Conservation (phyloP, 2,888 invertebrate genomes). For the Lasioglossum leucozonium region DNA sequence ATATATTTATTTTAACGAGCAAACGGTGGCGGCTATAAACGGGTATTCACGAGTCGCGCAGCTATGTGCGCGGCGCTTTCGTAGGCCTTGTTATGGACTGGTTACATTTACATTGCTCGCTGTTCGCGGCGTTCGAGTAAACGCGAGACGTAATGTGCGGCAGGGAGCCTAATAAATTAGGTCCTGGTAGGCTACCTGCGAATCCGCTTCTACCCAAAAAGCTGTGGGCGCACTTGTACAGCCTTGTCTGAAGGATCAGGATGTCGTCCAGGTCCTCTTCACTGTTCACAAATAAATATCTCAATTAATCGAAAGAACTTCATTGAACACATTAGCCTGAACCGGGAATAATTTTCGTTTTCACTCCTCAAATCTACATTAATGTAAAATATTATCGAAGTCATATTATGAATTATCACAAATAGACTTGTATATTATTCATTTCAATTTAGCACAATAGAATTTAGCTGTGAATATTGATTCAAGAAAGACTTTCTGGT, state of each 20-base stretch:
- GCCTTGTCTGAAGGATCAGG: conserved; percentile 87
- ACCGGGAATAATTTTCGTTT: too few relatives aligned
- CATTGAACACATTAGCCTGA: too few relatives aligned
- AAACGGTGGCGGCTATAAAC: conserved; percentile 29
- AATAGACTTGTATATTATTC: too few relatives aligned
- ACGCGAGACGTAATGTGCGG: conserved; percentile 83
- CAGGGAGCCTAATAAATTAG: conserved; percentile 81
- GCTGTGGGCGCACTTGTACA: conserved; percentile 87
- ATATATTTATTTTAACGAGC: conserved; percentile 36
- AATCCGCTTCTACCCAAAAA: conserved; percentile 87
- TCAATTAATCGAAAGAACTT: neutral
- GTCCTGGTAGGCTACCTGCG: conserved; percentile 81
- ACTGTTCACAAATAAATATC: conserved; percentile 80
- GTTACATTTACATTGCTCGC: conserved; percentile 82
- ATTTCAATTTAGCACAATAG: too few relatives aligned
- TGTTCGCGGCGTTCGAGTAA: conserved; percentile 80
- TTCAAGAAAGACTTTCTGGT: too few relatives aligned
- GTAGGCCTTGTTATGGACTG: conserved; percentile 77
- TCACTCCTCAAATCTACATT: too few relatives aligned
- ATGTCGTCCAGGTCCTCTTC: conserved; percentile 91
- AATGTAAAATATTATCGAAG: too few relatives aligned
- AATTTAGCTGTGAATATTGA: too few relatives aligned
- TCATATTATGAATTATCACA: too few relatives aligned
- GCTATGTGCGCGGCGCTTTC: conserved; percentile 79
- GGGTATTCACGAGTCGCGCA: conserved; percentile 52